Percentiles rank a stretch among this genome's conserved stretches.
These are phyloP conservation scores for Eira barbara DNA, from an alignment of 2,113 vertebrate genomes.

Conservation along the genomic window DNA sequence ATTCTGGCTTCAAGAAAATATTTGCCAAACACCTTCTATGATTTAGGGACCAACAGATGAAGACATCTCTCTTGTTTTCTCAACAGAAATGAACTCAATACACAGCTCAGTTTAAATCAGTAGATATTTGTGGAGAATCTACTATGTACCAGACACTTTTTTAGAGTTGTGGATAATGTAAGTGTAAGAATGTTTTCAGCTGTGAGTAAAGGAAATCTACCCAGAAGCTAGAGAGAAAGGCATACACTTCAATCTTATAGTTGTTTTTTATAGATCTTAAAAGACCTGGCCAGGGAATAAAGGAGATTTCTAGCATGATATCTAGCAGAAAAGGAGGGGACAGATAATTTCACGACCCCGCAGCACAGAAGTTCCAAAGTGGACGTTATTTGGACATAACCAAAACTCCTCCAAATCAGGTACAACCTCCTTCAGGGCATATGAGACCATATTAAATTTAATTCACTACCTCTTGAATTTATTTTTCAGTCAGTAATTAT, in stretches of 20 bases:
- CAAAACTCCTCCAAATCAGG: conserved; percentile 88
- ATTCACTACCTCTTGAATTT: background rate
- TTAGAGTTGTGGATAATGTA: background rate
- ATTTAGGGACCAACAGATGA: conserved; percentile 20
- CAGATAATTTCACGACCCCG: conserved; percentile 88
- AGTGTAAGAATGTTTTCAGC: background rate
- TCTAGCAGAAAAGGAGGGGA: conserved; percentile 85
- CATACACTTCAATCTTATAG: conserved; percentile 90
- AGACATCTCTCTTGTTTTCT: conserved; percentile 16
- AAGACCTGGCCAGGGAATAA: conserved; percentile 89
- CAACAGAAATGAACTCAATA: background rate
- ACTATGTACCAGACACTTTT: background rate
- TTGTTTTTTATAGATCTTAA: conserved; percentile 90
- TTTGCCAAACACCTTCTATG: conserved; percentile 35
- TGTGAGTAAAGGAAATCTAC: conserved; percentile 85
- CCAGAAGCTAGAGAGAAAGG: conserved; percentile 92
- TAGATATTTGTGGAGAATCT: background rate
- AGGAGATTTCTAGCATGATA: conserved; percentile 87
- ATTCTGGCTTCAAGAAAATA: conserved; percentile 35
- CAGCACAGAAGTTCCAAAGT: conserved; percentile 91
- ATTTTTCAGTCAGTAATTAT: conserved; percentile 63
- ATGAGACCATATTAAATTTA: conserved; percentile 87
- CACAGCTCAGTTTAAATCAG: background rate
- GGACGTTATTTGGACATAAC: conserved; percentile 90
- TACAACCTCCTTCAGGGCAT: conserved; percentile 82